These are phyloP conservation scores for Uropetala carovei DNA, from an alignment of 2,888 invertebrate genomes.

Conservation along the genomic window DNA sequence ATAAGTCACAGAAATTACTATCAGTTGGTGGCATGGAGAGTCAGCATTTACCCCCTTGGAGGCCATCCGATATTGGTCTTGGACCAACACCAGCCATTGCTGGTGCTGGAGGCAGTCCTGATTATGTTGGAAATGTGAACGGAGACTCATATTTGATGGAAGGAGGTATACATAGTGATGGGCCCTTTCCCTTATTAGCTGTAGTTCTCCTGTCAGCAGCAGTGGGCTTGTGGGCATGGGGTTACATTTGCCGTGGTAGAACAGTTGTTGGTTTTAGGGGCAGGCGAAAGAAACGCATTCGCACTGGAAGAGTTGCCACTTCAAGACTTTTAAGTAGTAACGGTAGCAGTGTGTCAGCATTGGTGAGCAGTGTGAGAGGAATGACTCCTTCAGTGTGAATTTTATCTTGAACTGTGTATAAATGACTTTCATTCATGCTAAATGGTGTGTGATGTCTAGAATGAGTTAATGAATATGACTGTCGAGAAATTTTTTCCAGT, in stretches of 20 bases:
- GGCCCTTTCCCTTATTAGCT: constrained; percentile 33
- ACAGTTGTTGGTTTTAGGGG: constrained; percentile 42
- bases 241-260: constrained; percentile 47
- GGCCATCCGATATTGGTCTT: constrained; percentile 51
- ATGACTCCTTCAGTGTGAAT: constrained; percentile 48
- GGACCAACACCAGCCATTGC: constrained; percentile 48
- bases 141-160: constrained; percentile 41
- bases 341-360: neutral
- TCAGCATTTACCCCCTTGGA: constrained; percentile 58
- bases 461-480: neutral
- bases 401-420: neutral
- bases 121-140: constrained; percentile 45
- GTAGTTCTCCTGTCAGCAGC: constrained; percentile 48
- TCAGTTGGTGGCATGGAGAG: constrained; percentile 75
- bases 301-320: constrained; percentile 16
- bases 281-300: constrained; percentile 10
- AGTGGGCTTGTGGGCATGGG: constrained; percentile 55
- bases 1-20: constrained; percentile 86
- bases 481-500: too few species aligned
- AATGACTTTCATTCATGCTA: neutral
- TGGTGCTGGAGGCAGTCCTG: constrained; percentile 56
- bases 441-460: neutral
- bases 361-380: constrained; percentile 3
- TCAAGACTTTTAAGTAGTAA: constrained; percentile 28
- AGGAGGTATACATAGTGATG: constrained; percentile 36